Evolutionary conservation across 2,888 invertebrate genomes (phyloP), one percentile per base, ranked within the genome.

Genomic region (Dynastes tityus): DNA sequence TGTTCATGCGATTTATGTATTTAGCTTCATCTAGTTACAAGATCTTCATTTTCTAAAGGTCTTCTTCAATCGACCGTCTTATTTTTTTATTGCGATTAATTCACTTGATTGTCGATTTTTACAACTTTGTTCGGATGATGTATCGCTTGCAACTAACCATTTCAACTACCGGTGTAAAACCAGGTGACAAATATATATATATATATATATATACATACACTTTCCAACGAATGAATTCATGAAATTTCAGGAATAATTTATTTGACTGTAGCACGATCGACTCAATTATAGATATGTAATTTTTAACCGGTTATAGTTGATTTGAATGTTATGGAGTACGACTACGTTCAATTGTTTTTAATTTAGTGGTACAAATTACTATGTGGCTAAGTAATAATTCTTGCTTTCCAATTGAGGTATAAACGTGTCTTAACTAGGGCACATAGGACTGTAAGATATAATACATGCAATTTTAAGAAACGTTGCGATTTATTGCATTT

Each of bases 31-130:
- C 68, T 68, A 51, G 29, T 13, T 68, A 68, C 40, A 29, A 13
- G 51, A 68, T 68, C 68, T 16, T 45, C 68, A n/a, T 68, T 29
- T 51, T 51, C 51, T 16, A 68, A 45, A 29, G 29, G 27, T 51
- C 51, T 53, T 63, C n/a, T n/a, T 29, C 51, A 68, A 51, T 49
- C 67, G 51, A 8, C 68, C 29, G 27, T 13, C 16, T 68, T 68
- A n/a, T 68, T 68, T 51, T 51, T 68, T 51, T 68, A 68, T 68
- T 68, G 68, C 29, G 68, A 68, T 68, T 68, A 68, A 29, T 68
- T 68, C 27, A 68, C 11, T 51, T 49, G 51, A 51, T 49, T 68
- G 51, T 51, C n/a, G n/a, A 13, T 29, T 68, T 68, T 22, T 22
- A 32, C 13, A 11, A 1, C 8, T 11, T 22, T 27, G 8, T 40